These are phyloP conservation scores for Aythya baeri DNA, from an alignment of 2,113 vertebrate species.

Conservation along the genomic window DNA sequence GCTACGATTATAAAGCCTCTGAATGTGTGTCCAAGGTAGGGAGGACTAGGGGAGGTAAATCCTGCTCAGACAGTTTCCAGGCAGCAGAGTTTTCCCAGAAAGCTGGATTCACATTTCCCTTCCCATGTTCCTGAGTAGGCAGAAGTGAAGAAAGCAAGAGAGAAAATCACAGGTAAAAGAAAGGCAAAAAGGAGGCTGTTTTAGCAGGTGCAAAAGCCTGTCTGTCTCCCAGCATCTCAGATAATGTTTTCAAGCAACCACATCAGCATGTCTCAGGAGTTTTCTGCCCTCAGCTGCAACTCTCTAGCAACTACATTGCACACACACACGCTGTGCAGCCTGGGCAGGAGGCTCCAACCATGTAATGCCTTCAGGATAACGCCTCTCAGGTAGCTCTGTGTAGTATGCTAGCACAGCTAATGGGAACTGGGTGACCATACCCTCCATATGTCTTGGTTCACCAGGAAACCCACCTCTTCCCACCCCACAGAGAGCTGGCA, in stretches of 20 bases:
- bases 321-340: accelerated
- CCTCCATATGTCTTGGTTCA: not conserved
- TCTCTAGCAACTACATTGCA: accelerated
- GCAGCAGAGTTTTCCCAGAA: not conserved
- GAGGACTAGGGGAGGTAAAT: not conserved
- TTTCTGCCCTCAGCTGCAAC: not conserved
- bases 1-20: not conserved
- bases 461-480: not conserved
- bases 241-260: accelerated
- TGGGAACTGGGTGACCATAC: not conserved
- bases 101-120: not conserved
- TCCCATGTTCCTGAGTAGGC: not conserved
- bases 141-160: not conserved
- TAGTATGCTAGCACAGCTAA: not conserved
- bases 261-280: not conserved
- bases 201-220: not conserved
- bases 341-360: accelerated
- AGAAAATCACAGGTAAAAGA: not conserved
- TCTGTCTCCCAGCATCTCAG: not conserved
- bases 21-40: not conserved
- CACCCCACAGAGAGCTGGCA: not conserved
- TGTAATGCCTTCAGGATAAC: not conserved
- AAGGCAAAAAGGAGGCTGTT: not conserved
- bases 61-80: not conserved
- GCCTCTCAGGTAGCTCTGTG: not conserved